phyloP scores from a whole-genome alignment of 2,888 invertebrate species.

The Dryobota labecula region DNA sequence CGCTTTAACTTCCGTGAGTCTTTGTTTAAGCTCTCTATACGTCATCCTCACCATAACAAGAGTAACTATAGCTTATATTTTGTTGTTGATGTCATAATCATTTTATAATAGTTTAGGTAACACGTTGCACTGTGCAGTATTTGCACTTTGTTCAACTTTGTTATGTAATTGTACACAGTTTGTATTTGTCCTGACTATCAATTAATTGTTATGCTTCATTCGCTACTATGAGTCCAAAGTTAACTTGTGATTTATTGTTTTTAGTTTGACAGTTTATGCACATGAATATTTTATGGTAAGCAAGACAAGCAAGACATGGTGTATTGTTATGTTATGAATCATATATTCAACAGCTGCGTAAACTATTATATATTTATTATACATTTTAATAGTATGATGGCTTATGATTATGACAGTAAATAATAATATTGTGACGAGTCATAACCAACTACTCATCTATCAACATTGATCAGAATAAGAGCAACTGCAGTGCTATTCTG shows the following conservation, averaged over 20 bases:
- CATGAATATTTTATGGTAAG: neutral
- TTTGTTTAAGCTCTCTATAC: conserved; percentile 52
- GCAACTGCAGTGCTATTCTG: too few relatives aligned
- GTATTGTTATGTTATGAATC: too few relatives aligned
- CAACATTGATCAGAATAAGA: neutral
- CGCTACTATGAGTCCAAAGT: conserved; percentile 36
- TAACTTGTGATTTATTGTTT: conserved; percentile 24
- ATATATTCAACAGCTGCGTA: too few relatives aligned
- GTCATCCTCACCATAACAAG: conserved; percentile 41
- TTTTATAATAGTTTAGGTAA: conserved; percentile 33
- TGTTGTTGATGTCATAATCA: conserved; percentile 28
- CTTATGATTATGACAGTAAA: neutral
- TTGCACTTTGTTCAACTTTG: conserved; percentile 40
- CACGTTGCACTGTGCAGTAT: conserved; percentile 25
- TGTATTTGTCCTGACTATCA: conserved; percentile 37
- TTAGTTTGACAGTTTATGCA: conserved; percentile 11
- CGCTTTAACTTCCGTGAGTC: conserved; percentile 56
- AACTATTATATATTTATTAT: neutral
- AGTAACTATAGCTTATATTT: conserved; percentile 30
- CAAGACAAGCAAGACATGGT: neutral
- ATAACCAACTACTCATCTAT: neutral
- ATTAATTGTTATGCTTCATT: conserved; percentile 46
- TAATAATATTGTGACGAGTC: conserved; percentile 5
- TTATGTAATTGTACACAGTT: conserved; percentile 50
- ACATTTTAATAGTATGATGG: neutral